Evolutionary conservation across 2,888 invertebrate genomes (phyloP), one percentile per base, ranked within the genome.

Genomic region (Tetranychus truncatus): DNA sequence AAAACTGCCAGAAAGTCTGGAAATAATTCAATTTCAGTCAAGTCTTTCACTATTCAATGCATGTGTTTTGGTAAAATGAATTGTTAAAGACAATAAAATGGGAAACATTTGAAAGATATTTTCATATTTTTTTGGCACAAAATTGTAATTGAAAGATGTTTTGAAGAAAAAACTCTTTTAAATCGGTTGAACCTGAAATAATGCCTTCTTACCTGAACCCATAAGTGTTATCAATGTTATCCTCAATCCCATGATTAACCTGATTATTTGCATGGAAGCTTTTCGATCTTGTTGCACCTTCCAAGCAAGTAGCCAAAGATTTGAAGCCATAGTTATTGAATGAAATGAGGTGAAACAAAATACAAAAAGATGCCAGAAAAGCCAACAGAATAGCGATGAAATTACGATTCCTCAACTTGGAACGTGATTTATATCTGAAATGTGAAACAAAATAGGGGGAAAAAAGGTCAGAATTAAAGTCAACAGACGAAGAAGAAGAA

Each of bases 331-430:
- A 55, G 55, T 55, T 55, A 55, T 55, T 55, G 15, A 55, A 55
- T 55, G 69, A 24, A 69, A 20, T 24, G 20, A 69, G 69, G 20
- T 69, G 69, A 24, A 69, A 69, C n/a, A 69, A 11, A 20, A 69
- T 24, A 20, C 69, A 20, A 69, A 69, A 69, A 24, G 69, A 69
- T 20, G 69, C 69, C 20, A 69, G 69, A 69, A 69, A 69, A 69
- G 34, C 69, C 69, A 69, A 69, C 11, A 69, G 11, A 20, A 69
- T 20, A 69, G 34, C 20, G 20, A 69, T 69, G 11, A 24, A 24
- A 21, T 69, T 69, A 20, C 69, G 69, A 69, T 69, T 24, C 11
- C 34, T 69, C 11, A 69, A 21, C 34, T 24, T 20, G 34, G 21
- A 11, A 24, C 69, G 69, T 24, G 69, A 24, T 24, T 69, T 24